These are phyloP conservation scores for Dendrolimus houi DNA, from an alignment of 2,888 invertebrate species.

Conservation along the genomic window DNA sequence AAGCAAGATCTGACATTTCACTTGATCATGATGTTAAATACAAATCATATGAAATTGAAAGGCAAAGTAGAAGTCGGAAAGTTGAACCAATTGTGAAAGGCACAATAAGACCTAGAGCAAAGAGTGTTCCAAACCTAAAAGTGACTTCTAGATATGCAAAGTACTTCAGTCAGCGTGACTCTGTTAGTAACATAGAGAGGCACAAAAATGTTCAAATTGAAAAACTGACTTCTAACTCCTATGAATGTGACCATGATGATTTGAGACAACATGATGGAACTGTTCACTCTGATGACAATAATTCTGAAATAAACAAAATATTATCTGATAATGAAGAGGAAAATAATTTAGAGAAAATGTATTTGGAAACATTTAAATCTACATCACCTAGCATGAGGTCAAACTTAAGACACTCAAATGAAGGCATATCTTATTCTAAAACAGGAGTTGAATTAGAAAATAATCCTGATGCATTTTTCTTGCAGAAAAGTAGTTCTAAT, in stretches of 20 bases:
- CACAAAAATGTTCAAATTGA: conserved; percentile 26
- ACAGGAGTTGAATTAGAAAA: conserved; percentile 11
- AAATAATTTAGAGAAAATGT: conserved; percentile 58
- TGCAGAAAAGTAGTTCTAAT: conserved; percentile 33
- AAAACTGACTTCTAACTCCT: conserved; percentile 12
- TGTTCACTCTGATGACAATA: conserved; percentile 20
- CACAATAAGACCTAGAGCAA: conserved; percentile 46
- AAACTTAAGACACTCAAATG: conserved; percentile 23
- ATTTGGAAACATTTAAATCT: conserved; percentile 51
- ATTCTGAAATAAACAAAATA: conserved; percentile 22
- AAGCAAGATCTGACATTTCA: conserved; percentile 36
- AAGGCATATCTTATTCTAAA: conserved; percentile 13
- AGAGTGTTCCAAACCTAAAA: conserved; percentile 70
- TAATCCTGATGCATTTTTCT: conserved; percentile 39
- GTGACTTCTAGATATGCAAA: conserved; percentile 68
- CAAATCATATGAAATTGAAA: conserved; percentile 60
- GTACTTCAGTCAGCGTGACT: conserved; percentile 66
- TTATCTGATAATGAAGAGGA: conserved; percentile 33
- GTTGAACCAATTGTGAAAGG: conserved; percentile 22
- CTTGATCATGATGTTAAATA: conserved; percentile 47
- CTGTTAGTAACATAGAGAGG: conserved; percentile 42
- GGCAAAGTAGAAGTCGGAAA: conserved; percentile 46
- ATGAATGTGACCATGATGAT: conserved; percentile 22
- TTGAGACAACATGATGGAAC: conserved; percentile 16
- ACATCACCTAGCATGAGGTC: conserved; percentile 36